A percentile compares a stretch with the other conserved stretches of the same genome.
These are phyloP conservation scores for Hyposmocoma kahamanoa DNA, from an alignment of 1,140 invertebrate genomes.

Conservation along the genomic window DNA sequence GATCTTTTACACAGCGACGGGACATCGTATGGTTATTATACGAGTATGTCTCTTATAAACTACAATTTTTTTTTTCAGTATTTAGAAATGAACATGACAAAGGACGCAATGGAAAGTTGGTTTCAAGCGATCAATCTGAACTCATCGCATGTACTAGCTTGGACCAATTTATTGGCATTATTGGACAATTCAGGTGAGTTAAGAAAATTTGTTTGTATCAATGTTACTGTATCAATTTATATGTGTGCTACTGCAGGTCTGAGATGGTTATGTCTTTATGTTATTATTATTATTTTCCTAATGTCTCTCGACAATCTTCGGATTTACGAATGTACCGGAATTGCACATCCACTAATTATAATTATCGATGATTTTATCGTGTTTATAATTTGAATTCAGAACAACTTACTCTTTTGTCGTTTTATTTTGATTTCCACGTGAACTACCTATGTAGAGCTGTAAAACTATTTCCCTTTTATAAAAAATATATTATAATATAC, in stretches of 20 bases:
- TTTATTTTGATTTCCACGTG: too few relatives aligned
- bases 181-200: slow-evolving; percentile 85
- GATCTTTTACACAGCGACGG: background rate
- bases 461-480: too few relatives aligned
- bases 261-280: background rate
- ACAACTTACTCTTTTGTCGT: too few relatives aligned
- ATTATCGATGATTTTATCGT: too few relatives aligned
- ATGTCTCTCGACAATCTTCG: too few relatives aligned
- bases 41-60: too few relatives aligned
- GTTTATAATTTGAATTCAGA: too few relatives aligned
- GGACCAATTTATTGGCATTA: slow-evolving; percentile 93
- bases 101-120: slow-evolving; percentile 81
- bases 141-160: slow-evolving; percentile 86
- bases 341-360: too few relatives aligned
- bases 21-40: background rate
- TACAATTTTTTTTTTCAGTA: slow-evolving; percentile 66
- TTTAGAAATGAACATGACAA: slow-evolving; percentile 73
- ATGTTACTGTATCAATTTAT: background rate
- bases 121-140: slow-evolving; percentile 85
- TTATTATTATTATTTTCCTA: background rate
- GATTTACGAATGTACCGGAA: too few relatives aligned
- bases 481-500: too few relatives aligned
- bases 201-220: background rate
- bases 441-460: too few relatives aligned
- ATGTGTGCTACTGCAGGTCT: background rate